Evolutionary conservation across 1,140 invertebrate species (phyloP).

Genomic region (Pachyrhynchus sulphureomaculatus): DNA sequence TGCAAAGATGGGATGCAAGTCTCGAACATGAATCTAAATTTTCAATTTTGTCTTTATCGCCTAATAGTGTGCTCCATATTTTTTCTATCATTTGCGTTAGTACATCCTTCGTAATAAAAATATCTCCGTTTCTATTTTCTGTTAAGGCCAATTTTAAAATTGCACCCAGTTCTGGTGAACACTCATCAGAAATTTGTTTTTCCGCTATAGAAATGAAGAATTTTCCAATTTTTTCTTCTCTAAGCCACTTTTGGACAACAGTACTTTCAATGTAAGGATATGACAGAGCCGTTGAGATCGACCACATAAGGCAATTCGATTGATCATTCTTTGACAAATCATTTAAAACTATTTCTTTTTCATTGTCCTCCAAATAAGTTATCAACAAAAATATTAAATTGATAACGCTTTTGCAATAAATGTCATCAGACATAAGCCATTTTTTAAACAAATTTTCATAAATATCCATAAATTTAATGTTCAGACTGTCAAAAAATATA

Average conservation of each 20-base stretch:
- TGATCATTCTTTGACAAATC: constrained; percentile 47
- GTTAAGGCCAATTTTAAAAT: constrained; percentile 51
- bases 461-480: constrained; percentile 51
- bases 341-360: constrained; percentile 56
- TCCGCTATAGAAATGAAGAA: constrained; percentile 51
- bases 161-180: constrained; percentile 49
- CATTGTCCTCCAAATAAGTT: constrained; percentile 52
- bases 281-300: constrained; percentile 53
- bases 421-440: constrained; percentile 53
- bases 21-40: constrained; percentile 54
- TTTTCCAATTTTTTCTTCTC: constrained; percentile 47
- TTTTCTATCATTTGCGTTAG: constrained; percentile 55
- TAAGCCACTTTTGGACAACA: constrained; percentile 57
- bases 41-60: constrained; percentile 36
- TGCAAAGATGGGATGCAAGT: constrained; percentile 55
- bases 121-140: constrained; percentile 42
- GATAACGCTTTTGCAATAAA: constrained; percentile 54
- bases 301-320: constrained; percentile 43
- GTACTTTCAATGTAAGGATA: constrained; percentile 54
- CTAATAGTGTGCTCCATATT: constrained; percentile 46
- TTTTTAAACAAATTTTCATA: constrained; percentile 54
- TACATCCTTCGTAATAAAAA: constrained; percentile 55
- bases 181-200: constrained; percentile 50
- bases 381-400: constrained; percentile 63
- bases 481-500: constrained; percentile 49